These are phyloP conservation scores for Psilanteris sp. DNA, from an alignment of 1,140 invertebrate species.

Conservation along the genomic window DNA sequence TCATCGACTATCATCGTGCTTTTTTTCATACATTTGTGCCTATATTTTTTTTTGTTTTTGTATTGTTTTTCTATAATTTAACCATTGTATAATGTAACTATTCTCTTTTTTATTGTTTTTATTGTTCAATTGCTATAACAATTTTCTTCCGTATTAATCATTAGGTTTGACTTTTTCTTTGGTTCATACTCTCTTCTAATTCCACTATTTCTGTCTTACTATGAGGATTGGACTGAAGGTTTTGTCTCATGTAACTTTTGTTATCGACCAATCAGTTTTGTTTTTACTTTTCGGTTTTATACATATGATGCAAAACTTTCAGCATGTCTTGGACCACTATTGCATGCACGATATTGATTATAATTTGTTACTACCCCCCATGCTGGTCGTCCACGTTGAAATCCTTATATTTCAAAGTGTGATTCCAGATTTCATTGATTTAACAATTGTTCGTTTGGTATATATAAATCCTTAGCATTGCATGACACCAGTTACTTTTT, in stretches of 20 bases:
- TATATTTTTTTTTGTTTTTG: too few relatives aligned
- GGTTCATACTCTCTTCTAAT: slow-evolving; percentile 63
- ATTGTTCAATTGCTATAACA: too few relatives aligned
- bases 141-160: slow-evolving; percentile 42
- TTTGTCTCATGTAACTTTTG: slow-evolving; percentile 75
- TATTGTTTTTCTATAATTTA: slow-evolving; percentile 11
- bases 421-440: not conserved
- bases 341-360: slow-evolving; percentile 31
- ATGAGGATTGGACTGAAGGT: slow-evolving; percentile 80
- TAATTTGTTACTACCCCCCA: slow-evolving; percentile 11
- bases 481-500: slow-evolving; percentile 53
- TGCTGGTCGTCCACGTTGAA: not conserved
- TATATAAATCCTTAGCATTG: slow-evolving; percentile 32
- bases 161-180: slow-evolving; percentile 42
- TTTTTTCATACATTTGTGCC: slow-evolving; percentile 11
- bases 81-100: too few relatives aligned
- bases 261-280: slow-evolving; percentile 70
- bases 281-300: slow-evolving; percentile 62
- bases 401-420: not conserved
- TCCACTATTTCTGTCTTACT: slow-evolving; percentile 77
- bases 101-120: too few relatives aligned
- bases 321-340: slow-evolving; percentile 62
- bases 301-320: slow-evolving; percentile 59
- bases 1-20: slow-evolving; percentile 15
- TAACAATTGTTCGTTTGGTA: slow-evolving; percentile 38